Evolutionary conservation across 2,113 vertebrate species (phyloP).

Genomic region (Pycnonotus jocosus): DNA sequence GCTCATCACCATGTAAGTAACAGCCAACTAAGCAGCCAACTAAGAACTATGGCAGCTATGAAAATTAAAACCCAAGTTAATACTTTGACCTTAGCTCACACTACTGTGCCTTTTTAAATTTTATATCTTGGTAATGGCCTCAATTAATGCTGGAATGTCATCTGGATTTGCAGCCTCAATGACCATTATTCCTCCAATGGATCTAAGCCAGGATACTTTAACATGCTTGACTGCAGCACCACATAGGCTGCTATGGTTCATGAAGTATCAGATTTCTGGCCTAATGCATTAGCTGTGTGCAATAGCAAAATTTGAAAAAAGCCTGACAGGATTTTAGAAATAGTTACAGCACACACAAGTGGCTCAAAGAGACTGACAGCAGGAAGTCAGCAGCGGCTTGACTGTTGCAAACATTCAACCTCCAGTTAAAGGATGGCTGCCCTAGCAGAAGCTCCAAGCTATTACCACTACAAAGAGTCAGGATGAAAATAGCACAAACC

Average conservation of each 20-base stretch:
- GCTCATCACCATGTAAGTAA: neutral
- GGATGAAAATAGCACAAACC: neutral
- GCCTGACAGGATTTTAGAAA: neutral
- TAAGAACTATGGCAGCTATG: neutral
- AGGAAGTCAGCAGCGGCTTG: neutral
- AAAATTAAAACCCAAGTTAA: slow-evolving; percentile 3
- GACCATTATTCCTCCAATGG: neutral
- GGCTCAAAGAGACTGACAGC: neutral
- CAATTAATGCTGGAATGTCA: slow-evolving; percentile 18
- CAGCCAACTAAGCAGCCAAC: neutral
- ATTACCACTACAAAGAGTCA: neutral
- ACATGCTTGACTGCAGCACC: neutral
- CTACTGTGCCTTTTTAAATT: neutral
- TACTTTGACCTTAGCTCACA: neutral
- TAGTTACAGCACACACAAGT: neutral
- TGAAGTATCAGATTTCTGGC: neutral
- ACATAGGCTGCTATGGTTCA: neutral
- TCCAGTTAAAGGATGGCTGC: neutral
- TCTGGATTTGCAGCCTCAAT: neutral
- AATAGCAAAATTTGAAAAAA: neutral
- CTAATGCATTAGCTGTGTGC: neutral
- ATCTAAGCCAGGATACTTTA: neutral
- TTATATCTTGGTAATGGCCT: slow-evolving; percentile 10
- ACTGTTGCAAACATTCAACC: neutral
- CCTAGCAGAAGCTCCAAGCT: neutral